Conservation (phyloP, 1,140 invertebrate genomes). For the Ptiloglossa arizonensis region DNA sequence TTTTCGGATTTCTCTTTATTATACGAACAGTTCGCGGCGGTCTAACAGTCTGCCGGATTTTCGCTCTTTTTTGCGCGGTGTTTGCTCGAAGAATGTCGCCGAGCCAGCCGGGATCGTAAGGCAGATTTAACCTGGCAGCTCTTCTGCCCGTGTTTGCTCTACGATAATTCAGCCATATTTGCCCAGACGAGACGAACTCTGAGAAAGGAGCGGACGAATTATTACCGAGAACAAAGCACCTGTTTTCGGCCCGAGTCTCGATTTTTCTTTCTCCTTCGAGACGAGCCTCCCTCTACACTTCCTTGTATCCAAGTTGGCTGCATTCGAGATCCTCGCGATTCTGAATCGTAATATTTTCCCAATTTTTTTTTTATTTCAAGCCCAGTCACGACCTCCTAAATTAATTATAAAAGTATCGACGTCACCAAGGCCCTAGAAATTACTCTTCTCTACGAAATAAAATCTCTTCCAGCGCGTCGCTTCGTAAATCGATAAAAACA, state of each 20-base stretch:
- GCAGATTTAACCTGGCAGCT: conserved; percentile 46
- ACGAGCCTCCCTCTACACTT: background rate
- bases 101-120: conserved; percentile 42
- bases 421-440: too few relatives aligned
- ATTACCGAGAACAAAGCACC: conserved; percentile 40
- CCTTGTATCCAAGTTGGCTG: background rate
- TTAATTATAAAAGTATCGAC: too few relatives aligned
- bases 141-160: conserved; percentile 52
- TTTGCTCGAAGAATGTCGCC: conserved; percentile 57
- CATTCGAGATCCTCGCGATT: too few relatives aligned
- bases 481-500: too few relatives aligned
- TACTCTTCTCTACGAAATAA: too few relatives aligned
- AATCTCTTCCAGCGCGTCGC: too few relatives aligned
- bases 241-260: conserved; percentile 9
- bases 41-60: conserved; percentile 42
- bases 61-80: conserved; percentile 40
- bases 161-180: conserved; percentile 64
- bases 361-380: too few relatives aligned
- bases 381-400: too few relatives aligned
- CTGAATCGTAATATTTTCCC: too few relatives aligned
- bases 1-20: conserved; percentile 23
- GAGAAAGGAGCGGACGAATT: conserved; percentile 42
- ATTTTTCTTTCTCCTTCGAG: background rate
- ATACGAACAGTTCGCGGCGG: background rate
- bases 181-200: conserved; percentile 56